Base-by-base conservation (phyloP, 2,113 vertebrate species). In the Corapipo altera region DNA sequence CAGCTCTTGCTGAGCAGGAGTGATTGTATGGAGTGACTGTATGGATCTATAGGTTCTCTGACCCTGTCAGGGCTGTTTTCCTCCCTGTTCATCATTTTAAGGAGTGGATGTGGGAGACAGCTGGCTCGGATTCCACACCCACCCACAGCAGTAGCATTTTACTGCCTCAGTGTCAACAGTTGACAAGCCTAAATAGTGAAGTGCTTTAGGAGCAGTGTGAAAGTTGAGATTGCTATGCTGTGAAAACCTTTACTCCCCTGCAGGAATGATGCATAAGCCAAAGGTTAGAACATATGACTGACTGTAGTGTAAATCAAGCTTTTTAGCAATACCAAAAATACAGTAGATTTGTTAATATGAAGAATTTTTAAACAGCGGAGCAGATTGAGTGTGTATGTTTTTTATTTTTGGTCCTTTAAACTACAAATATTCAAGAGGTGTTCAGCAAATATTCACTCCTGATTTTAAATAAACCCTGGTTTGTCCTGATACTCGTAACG, bases 71-170 rank as follows among this genome's bases (percentile, higher is more conserved):
- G 11, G 26, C 18, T 88, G 41, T 59, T 95, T 83, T 77, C 54
- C 51, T 74, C 54, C 49, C 64, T 59, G 48, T 28, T 65, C 59
- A 48, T 91, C 51, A 51, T 55, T 73, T 85, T 23, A 9, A 66
- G 46, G 43, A 52, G 88, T 80, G 82, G 89, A 79, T 83, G 82
- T 93, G 72, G 93, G 91, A 77, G 94, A 70, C 85, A 94, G 90
- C 87, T 95, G 78, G 74, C 62, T 91, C 43, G 39, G 26, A 88
- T 83, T 95, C 80, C 86, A 69, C 76, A 89, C 69, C 69, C 93
- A 81, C 95, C 89, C 96, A 91, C 93, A 66, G 12, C 39, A 30
- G 58, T 26, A 94, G 78, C 59, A 39, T 95, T 92, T 95, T 95
- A 58, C 88, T 89, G 89, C 91, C 71, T 89, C 33, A 1, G 46